Evolutionary conservation across 92 coral and sea anemone species (phyloP).

Genomic region (Paragorgia papillata): DNA sequence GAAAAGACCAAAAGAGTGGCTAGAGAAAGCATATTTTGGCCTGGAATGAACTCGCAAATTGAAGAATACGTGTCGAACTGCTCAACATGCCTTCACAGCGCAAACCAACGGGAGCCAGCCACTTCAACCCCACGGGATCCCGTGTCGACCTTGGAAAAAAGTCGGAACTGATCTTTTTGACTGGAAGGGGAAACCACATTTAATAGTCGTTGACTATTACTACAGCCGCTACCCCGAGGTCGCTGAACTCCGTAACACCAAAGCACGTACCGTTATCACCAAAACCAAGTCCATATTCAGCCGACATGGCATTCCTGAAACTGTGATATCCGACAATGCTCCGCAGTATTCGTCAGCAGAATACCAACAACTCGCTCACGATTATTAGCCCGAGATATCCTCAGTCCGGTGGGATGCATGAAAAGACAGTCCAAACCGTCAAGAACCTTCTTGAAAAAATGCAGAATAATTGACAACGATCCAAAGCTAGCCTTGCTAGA

Average conservation of each 20-base stretch:
- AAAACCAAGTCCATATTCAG: constrained; percentile 57
- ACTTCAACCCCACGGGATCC: constrained; percentile 46
- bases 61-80: constrained; percentile 34
- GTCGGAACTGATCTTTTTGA: constrained; percentile 46
- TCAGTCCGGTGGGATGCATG: constrained; percentile 66
- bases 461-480: constrained; percentile 34
- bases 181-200: constrained; percentile 45
- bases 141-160: constrained; percentile 53
- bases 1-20: constrained; percentile 39
- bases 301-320: constrained; percentile 59
- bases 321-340: constrained; percentile 53
- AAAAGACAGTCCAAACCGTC: constrained; percentile 60
- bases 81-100: constrained; percentile 39
- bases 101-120: constrained; percentile 54
- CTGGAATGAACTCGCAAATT: constrained; percentile 34
- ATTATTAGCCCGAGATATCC: constrained; percentile 67
- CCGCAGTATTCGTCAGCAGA: constrained; percentile 55
- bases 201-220: constrained; percentile 34
- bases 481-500: constrained; percentile 56
- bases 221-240: constrained; percentile 39
- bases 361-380: constrained; percentile 48
- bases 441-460: constrained; percentile 38
- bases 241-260: constrained; percentile 28
- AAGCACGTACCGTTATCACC: constrained; percentile 46
- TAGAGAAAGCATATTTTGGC: constrained; percentile 49